Evolutionary conservation across 2,888 invertebrate species (phyloP).

Genomic region (Acanthosepion pharaonis): DNA sequence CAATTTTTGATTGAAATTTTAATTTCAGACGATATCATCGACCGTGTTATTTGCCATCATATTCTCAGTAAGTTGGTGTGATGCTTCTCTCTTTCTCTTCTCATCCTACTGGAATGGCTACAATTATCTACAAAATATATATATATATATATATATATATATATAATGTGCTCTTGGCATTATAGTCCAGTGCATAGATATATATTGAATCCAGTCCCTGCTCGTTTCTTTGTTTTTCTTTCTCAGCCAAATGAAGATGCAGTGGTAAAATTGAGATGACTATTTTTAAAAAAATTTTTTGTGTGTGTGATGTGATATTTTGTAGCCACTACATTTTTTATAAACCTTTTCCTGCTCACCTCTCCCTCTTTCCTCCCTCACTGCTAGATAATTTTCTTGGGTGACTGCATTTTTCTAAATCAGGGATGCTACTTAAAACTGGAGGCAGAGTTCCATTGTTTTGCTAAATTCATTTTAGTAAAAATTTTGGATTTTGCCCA

Average conservation of each 20-base stretch:
- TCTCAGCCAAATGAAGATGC: background rate
- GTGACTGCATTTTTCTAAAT: background rate
- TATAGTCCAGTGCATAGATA: background rate
- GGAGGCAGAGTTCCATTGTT: background rate
- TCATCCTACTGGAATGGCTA: background rate
- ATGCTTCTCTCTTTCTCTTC: background rate
- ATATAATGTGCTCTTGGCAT: background rate
- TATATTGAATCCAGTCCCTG: background rate
- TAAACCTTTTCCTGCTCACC: background rate
- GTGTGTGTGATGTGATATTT: background rate
- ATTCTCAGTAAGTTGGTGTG: slow-evolving; percentile 20
- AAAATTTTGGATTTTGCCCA: background rate
- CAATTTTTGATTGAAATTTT: background rate
- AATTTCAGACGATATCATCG: slow-evolving; percentile 33
- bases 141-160: background rate
- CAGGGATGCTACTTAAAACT: background rate
- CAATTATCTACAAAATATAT: background rate
- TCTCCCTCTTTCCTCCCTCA: background rate
- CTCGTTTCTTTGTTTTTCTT: background rate
- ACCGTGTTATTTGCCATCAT: background rate
- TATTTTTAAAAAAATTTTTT: background rate
- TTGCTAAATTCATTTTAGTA: background rate
- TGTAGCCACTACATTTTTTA: background rate
- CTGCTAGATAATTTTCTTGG: background rate
- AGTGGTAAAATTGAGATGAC: background rate